A percentile compares a stretch with the other conserved stretches of the same genome.
phyloP scores from a whole-genome alignment of 2,113 vertebrate species.

The Vireo altiloquus region DNA sequence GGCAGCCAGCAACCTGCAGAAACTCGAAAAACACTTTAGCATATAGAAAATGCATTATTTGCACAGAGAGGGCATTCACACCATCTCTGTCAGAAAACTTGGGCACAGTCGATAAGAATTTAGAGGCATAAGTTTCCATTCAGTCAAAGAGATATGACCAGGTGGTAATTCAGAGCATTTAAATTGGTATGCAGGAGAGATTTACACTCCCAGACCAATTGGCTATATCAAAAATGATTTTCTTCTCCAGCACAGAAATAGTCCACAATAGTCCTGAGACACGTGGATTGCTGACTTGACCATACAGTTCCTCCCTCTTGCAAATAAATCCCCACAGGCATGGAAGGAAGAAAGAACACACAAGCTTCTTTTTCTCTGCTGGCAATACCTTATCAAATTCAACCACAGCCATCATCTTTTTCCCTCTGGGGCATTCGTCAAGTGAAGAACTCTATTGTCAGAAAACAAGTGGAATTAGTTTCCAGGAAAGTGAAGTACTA shows the following conservation, averaged over 20 bases:
- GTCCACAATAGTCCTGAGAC: background rate
- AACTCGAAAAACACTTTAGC: background rate
- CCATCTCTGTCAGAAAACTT: background rate
- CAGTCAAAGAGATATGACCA: background rate
- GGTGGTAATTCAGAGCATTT: background rate
- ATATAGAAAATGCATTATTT: background rate
- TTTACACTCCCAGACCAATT: background rate
- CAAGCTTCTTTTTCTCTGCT: background rate
- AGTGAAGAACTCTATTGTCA: background rate
- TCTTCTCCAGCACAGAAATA: background rate
- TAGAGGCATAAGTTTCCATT: background rate
- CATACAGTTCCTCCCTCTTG: background rate
- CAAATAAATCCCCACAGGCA: background rate
- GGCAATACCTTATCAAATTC: background rate
- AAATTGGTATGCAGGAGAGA: background rate
- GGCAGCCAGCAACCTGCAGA: background rate
- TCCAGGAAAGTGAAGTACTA: background rate
- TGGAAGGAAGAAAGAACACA: background rate
- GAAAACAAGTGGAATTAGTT: background rate
- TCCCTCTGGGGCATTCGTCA: background rate
- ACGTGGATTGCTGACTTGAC: background rate
- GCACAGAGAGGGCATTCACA: background rate
- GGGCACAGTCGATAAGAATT: background rate
- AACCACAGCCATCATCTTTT: background rate
- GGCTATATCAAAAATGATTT: background rate